These are phyloP conservation scores for Nomada fucata DNA, from an alignment of 2,888 invertebrate genomes.

Conservation along the genomic window DNA sequence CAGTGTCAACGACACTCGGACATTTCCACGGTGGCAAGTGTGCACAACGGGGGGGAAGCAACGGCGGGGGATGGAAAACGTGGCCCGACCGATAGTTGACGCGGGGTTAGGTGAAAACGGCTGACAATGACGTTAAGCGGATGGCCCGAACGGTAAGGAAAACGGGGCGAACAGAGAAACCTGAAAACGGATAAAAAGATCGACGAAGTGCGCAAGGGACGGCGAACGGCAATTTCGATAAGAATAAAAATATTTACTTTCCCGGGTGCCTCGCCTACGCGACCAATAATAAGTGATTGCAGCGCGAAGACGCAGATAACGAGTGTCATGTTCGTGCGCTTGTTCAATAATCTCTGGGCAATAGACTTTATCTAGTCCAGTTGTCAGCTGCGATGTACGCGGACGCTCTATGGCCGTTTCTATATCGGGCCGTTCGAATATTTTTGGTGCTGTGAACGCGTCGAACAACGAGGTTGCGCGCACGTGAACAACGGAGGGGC, in stretches of 20 bases:
- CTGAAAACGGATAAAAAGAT: neutral
- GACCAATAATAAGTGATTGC: neutral
- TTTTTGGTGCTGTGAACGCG: slow-evolving; percentile 33
- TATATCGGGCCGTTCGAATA: slow-evolving; percentile 45
- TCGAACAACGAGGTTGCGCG: neutral
- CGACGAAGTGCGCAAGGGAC: neutral
- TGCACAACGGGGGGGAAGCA: slow-evolving; percentile 21
- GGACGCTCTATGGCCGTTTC: slow-evolving; percentile 13
- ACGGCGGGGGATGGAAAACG: slow-evolving; percentile 45
- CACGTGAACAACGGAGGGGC: neutral
- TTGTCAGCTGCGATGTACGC: neutral
- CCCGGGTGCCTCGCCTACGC: neutral
- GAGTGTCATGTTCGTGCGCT: neutral
- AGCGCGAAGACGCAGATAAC: slow-evolving; percentile 10
- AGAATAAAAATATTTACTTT: slow-evolving; percentile 33
- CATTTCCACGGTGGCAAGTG: slow-evolving; percentile 14
- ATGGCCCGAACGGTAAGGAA: neutral
- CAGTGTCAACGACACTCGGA: slow-evolving; percentile 25
- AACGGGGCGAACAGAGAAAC: neutral
- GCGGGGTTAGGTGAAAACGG: too few species aligned
- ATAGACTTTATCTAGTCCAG: slow-evolving; percentile 40
- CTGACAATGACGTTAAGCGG: too few species aligned
- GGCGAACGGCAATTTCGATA: neutral
- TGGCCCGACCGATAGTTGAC: neutral
- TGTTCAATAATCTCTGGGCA: slow-evolving; percentile 46